These are phyloP conservation scores for Erpobdella octoculata DNA, from an alignment of 2,888 invertebrate species.

Conservation along the genomic window DNA sequence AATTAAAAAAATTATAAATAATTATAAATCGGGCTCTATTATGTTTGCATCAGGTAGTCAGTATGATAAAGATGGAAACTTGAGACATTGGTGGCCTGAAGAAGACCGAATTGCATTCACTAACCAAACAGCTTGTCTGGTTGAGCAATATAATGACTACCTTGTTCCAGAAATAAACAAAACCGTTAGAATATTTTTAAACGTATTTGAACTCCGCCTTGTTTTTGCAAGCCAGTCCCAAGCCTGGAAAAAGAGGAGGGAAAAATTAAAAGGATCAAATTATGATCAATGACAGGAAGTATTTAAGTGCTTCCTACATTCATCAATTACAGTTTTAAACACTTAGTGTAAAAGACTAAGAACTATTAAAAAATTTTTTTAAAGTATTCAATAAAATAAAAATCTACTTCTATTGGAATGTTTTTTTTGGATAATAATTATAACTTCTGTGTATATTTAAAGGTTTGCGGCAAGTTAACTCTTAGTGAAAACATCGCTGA, in stretches of 20 bases:
- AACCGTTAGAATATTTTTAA: too few species aligned
- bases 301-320: too few species aligned
- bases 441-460: too few species aligned
- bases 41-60: conserved; percentile 79
- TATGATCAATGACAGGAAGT: too few species aligned
- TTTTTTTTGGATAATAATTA: too few species aligned
- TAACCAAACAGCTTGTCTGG: conserved; percentile 75
- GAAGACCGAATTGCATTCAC: conserved; percentile 80
- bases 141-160: conserved; percentile 79
- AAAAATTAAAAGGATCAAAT: too few species aligned
- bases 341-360: background rate
- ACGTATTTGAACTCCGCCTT: too few species aligned
- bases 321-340: too few species aligned
- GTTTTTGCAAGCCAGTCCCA: too few species aligned
- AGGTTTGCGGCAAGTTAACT: conserved; percentile 28
- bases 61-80: conserved; percentile 87
- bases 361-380: background rate
- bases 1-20: too few species aligned
- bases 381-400: background rate
- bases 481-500: conserved; percentile 81
- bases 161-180: conserved; percentile 57
- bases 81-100: conserved; percentile 96
- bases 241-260: too few species aligned
- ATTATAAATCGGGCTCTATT: too few species aligned
- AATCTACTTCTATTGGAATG: background rate